Conservation (phyloP, 2,113 vertebrate species). For the Monopterus albus region DNA sequence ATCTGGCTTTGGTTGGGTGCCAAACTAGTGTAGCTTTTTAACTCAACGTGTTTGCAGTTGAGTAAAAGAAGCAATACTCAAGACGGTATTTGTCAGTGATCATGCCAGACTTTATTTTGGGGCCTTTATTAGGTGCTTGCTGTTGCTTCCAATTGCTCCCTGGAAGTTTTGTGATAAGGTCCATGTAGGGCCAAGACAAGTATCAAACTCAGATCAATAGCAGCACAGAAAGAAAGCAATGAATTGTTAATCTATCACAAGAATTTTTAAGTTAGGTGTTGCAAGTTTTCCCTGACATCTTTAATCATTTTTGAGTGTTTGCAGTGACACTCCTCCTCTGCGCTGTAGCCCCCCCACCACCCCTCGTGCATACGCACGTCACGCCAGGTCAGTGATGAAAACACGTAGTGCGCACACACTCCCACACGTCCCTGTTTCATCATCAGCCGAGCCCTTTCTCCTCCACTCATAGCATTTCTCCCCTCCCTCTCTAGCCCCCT, state of each 20-base stretch:
- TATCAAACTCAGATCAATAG: not conserved
- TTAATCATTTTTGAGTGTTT: constrained; percentile 45
- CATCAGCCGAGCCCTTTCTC: constrained; percentile 83
- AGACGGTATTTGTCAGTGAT: not conserved
- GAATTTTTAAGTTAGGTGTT: constrained; percentile 33
- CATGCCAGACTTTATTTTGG: not conserved
- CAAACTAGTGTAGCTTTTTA: constrained; percentile 58
- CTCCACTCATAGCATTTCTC: constrained; percentile 75
- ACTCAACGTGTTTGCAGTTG: not conserved
- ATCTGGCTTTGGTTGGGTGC: constrained; percentile 82
- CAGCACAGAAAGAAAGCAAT: constrained; percentile 6
- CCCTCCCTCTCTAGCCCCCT: constrained; percentile 64
- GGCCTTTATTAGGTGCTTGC: constrained; percentile 3
- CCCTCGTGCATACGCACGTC: constrained; percentile 56
- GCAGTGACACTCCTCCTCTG: constrained; percentile 43
- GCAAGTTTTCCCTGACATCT: constrained; percentile 40
- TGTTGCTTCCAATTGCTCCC: not conserved
- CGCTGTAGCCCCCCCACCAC: constrained; percentile 18
- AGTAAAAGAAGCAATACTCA: not conserved
- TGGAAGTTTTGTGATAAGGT: constrained; percentile 15
- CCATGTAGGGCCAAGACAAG: constrained; percentile 23
- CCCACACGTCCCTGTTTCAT: constrained; percentile 84
- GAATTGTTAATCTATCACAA: constrained; percentile 11
- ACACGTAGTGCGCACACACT: constrained; percentile 72
- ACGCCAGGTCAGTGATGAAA: constrained; percentile 61